Conservation (phyloP, 2,797 vertebrate genomes). For the Novumbra hubbsi region DNA sequence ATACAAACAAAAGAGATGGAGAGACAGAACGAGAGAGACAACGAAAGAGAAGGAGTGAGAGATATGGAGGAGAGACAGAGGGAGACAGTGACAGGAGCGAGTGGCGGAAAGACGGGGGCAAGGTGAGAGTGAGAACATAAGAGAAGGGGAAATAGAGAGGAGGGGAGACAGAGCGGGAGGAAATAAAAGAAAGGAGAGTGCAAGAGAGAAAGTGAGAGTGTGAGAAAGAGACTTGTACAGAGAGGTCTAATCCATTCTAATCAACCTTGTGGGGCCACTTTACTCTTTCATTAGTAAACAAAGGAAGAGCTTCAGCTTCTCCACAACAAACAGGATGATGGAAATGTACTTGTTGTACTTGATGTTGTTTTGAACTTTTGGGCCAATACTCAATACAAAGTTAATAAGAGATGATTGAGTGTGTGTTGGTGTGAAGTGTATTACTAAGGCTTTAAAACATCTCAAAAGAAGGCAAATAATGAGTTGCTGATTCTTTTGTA, state of each 20-base stretch:
- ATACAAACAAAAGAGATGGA: background rate
- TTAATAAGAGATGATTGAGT: too few relatives aligned
- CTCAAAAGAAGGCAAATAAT: too few relatives aligned
- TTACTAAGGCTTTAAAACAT: too few relatives aligned
- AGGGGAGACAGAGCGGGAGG: too few relatives aligned
- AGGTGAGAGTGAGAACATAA: background rate
- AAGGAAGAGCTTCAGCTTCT: conserved; percentile 55
- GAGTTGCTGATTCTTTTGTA: too few relatives aligned
- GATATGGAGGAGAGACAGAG: too few relatives aligned
- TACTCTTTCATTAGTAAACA: background rate
- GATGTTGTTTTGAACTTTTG: too few relatives aligned
- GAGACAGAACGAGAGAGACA: too few relatives aligned
- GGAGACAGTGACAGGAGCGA: background rate
- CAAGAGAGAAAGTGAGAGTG: background rate
- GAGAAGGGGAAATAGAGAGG: background rate
- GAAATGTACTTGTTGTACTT: background rate
- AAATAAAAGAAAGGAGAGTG: background rate
- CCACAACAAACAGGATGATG: background rate
- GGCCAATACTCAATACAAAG: too few relatives aligned
- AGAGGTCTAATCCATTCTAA: background rate
- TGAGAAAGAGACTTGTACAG: background rate
- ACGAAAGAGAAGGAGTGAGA: too few relatives aligned
- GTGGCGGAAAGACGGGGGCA: background rate
- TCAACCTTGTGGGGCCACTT: background rate
- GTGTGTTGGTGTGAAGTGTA: too few relatives aligned